phyloP scores from a whole-genome alignment of 64 coral and sea anemone genomes.

The Stylophora pistillata region DNA sequence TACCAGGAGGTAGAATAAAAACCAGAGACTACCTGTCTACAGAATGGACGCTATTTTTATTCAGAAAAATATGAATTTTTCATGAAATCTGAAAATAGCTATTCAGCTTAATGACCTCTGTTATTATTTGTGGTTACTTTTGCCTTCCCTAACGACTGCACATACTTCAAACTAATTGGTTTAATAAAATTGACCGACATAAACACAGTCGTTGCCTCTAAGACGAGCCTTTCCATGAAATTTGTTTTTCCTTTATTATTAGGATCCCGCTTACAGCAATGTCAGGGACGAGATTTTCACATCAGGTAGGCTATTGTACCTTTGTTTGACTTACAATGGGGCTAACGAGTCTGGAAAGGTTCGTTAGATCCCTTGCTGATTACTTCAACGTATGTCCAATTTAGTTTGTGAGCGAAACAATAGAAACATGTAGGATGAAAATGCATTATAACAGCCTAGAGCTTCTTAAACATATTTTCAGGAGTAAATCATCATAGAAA shows the following conservation, averaged over 20 bases:
- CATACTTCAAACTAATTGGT: background rate
- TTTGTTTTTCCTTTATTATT: background rate
- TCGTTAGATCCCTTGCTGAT: background rate
- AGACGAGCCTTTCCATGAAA: background rate
- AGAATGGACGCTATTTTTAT: background rate
- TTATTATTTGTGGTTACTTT: background rate
- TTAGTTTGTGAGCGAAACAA: background rate
- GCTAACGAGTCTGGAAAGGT: background rate
- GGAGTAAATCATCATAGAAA: background rate
- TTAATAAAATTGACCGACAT: background rate
- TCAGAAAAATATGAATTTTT: background rate
- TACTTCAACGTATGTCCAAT: background rate
- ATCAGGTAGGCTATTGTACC: background rate
- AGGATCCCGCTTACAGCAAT: slow-evolving; percentile 44
- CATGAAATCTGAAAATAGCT: background rate
- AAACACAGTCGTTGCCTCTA: background rate
- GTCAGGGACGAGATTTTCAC: slow-evolving; percentile 38
- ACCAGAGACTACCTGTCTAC: no score
- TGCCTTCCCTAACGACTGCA: background rate
- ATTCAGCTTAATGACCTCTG: background rate
- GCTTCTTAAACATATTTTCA: background rate
- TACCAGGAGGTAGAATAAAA: no score
- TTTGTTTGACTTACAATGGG: background rate
- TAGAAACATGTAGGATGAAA: background rate
- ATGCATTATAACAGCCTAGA: background rate